Percentiles rank a stretch among this genome's conserved stretches.
These are phyloP conservation scores for Macroglossus sobrinus DNA, from an alignment of 2,113 vertebrate genomes.

Conservation along the genomic window DNA sequence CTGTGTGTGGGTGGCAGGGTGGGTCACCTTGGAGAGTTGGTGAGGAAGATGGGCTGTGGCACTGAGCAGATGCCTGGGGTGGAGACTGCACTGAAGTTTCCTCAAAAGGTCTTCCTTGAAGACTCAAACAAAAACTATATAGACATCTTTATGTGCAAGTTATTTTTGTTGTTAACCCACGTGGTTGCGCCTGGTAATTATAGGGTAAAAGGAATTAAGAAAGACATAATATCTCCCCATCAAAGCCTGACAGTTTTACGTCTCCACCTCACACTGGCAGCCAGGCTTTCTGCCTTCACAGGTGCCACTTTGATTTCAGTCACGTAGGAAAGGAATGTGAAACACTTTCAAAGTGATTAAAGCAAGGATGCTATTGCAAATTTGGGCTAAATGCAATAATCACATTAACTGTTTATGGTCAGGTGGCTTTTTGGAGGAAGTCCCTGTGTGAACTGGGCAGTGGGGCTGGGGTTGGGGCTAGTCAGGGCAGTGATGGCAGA, in stretches of 20 bases:
- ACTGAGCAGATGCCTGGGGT: neutral
- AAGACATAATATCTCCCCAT: constrained; percentile 63
- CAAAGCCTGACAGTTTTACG: constrained; percentile 50
- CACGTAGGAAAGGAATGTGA: constrained; percentile 14
- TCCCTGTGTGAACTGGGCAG: neutral
- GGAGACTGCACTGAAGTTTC: neutral
- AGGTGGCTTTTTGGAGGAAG: neutral
- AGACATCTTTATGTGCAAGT: constrained; percentile 4
- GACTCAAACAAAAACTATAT: neutral
- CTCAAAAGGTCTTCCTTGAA: neutral
- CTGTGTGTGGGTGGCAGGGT: too few relatives aligned
- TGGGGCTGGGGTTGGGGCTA: too few relatives aligned
- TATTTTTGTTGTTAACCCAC: constrained; percentile 68
- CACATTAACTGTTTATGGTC: constrained; percentile 29
- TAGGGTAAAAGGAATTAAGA: constrained; percentile 63
- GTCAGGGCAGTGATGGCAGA: neutral
- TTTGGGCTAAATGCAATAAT: constrained; percentile 42
- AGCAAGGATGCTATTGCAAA: constrained; percentile 46
- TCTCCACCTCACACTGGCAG: constrained; percentile 38
- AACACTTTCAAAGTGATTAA: constrained; percentile 64
- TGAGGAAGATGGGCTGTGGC: neutral
- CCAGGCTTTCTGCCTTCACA: constrained; percentile 48
- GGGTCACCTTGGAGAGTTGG: neutral
- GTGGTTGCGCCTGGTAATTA: constrained; percentile 58
- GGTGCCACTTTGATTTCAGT: constrained; percentile 67